Evolutionary conservation across 2,888 invertebrate species (phyloP).

Genomic region (Ecliptopera silaceata): DNA sequence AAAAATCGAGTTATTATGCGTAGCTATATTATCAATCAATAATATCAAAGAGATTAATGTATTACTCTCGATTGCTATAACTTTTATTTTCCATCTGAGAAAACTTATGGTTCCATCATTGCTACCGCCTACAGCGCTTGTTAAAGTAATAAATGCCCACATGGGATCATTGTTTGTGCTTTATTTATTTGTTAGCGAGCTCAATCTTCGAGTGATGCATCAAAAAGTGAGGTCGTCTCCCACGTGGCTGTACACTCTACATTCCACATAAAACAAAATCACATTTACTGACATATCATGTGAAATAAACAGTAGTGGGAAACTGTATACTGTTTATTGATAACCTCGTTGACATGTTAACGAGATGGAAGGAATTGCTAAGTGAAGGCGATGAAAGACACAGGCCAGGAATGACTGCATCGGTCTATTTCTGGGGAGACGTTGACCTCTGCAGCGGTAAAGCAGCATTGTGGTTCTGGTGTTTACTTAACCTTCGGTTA

Average conservation of each 20-base stretch:
- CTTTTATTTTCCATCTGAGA: constrained; percentile 1
- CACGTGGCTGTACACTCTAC: constrained; percentile 2
- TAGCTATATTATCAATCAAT: too few relatives aligned
- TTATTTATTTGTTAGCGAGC: constrained; percentile 2
- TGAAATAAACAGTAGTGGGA: constrained; percentile 53
- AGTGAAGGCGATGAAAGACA: constrained; percentile 71
- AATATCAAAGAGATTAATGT: too few relatives aligned
- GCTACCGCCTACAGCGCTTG: constrained; percentile 1
- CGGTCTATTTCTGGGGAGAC: constrained; percentile 73
- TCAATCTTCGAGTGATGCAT: constrained; percentile 1
- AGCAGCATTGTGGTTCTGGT: constrained; percentile 21
- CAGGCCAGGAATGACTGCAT: constrained; percentile 63
- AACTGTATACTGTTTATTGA: constrained; percentile 63
- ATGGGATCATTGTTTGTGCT: constrained; percentile 2
- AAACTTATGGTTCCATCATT: constrained; percentile 6
- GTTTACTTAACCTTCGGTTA: constrained; percentile 22
- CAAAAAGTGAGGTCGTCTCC: constrained; percentile 12
- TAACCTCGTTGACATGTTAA: constrained; percentile 77
- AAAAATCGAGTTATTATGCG: too few relatives aligned
- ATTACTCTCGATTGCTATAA: not conserved
- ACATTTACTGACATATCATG: constrained; percentile 45
- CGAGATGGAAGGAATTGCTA: constrained; percentile 69
- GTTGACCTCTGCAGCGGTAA: constrained; percentile 61
- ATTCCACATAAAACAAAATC: constrained; percentile 36
- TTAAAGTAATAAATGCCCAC: constrained; percentile 25